These are phyloP conservation scores for Thamnophis sirtalis DNA, from an alignment of 2,113 vertebrate genomes.

Conservation along the genomic window DNA sequence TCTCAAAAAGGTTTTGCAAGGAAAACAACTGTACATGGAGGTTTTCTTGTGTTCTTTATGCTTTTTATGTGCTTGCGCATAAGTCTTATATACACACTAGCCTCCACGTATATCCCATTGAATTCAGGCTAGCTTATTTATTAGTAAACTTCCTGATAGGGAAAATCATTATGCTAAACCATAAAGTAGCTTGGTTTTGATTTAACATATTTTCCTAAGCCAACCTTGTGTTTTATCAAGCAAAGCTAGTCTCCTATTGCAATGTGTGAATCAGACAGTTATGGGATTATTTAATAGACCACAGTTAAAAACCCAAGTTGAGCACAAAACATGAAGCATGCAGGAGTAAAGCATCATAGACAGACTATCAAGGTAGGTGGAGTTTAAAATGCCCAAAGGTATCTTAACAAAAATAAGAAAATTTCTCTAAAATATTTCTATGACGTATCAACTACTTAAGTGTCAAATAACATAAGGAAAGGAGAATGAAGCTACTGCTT, in stretches of 20 bases:
- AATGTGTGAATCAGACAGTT: background rate
- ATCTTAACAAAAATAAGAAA: background rate
- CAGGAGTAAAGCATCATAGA: background rate
- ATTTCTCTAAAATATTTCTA: background rate
- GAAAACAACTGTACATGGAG: background rate
- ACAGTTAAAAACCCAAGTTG: background rate
- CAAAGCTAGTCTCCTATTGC: background rate
- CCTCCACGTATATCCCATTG: background rate
- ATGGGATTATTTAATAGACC: background rate
- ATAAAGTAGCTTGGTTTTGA: background rate
- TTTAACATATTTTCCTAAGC: background rate
- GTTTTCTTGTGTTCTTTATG: background rate
- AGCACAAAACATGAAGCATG: background rate
- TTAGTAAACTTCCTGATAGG: background rate
- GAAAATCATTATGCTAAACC: background rate
- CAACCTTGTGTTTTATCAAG: background rate
- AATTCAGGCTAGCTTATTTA: background rate
- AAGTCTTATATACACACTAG: background rate
- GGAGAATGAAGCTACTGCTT: background rate
- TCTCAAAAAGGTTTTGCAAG: background rate
- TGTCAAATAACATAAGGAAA: background rate
- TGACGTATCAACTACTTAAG: background rate
- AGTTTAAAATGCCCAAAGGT: background rate
- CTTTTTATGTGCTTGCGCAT: background rate
- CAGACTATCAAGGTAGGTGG: background rate